These are phyloP conservation scores for Trachelus stipa DNA, from an alignment of 2,888 invertebrate species.

Conservation along the genomic window DNA sequence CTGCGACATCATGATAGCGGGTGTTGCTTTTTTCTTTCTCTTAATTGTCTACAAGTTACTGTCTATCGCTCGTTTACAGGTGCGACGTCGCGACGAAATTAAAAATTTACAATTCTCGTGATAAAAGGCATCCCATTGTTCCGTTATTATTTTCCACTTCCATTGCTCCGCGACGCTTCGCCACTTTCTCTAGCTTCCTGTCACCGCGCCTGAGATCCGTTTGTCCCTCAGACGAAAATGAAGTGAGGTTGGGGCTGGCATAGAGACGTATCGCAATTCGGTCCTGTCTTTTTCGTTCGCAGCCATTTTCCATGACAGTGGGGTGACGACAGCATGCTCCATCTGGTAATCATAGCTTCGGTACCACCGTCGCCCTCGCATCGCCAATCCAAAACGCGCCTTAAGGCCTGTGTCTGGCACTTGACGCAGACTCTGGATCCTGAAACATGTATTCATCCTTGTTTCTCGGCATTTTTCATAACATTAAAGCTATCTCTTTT, in stretches of 20 bases:
- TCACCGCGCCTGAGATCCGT: not conserved
- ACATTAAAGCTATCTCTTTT: not conserved
- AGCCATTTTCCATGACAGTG: constrained; percentile 93
- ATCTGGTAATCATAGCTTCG: constrained; percentile 74
- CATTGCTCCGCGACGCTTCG: not conserved
- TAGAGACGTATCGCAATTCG: constrained; percentile 50
- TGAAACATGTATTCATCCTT: constrained; percentile 53
- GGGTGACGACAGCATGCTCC: constrained; percentile 86
- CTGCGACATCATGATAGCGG: not conserved
- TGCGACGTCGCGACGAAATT: not conserved
- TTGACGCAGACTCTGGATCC: constrained; percentile 83
- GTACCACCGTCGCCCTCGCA: constrained; percentile 86
- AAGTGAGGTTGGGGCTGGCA: constrained; percentile 56
- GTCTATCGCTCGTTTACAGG: not conserved
- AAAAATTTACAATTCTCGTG: not conserved
- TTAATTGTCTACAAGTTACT: not conserved
- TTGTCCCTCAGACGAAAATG: constrained; percentile 48
- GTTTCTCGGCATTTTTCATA: not conserved
- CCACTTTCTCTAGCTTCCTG: not conserved
- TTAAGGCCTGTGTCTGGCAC: constrained; percentile 85
- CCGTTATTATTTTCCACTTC: not conserved
- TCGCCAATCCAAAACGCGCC: constrained; percentile 79
- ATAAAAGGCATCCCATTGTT: not conserved
- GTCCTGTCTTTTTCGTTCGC: constrained; percentile 68
- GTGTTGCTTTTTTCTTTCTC: not conserved